Conservation (phyloP, 2,113 vertebrate species). For the Cebidichthys violaceus region DNA sequence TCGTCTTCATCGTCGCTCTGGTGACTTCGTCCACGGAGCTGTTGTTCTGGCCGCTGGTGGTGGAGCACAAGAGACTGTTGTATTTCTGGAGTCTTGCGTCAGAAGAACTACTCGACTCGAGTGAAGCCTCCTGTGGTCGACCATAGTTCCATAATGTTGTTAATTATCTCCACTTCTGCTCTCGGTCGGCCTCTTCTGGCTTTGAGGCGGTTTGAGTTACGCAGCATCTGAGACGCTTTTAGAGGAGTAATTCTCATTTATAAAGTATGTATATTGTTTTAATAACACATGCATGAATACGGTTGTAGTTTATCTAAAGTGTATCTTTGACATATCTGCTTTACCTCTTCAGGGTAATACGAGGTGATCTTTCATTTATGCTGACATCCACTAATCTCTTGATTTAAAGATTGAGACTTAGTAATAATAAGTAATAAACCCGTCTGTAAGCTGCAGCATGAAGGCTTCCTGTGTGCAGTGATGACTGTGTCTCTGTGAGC, state of each 20-base stretch:
- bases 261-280: too few relatives aligned
- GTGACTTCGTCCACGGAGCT: constrained; percentile 66
- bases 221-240: not conserved
- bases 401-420: not conserved
- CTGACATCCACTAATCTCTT: too few relatives aligned
- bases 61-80: constrained; percentile 52
- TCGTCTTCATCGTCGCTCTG: constrained; percentile 49
- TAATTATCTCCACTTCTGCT: constrained; percentile 36
- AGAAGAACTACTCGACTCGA: constrained; percentile 51
- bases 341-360: not conserved
- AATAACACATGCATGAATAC: too few relatives aligned
- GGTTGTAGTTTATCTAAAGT: too few relatives aligned
- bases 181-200: constrained; percentile 18
- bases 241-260: constrained; percentile 1
- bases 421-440: too few relatives aligned
- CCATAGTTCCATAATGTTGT: not conserved
- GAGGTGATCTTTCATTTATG: too few relatives aligned
- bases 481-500: constrained; percentile 12
- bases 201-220: not conserved
- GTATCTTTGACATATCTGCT: not conserved
- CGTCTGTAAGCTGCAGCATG: constrained; percentile 7
- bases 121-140: constrained; percentile 27
- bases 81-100: constrained; percentile 74
- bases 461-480: constrained; percentile 31
- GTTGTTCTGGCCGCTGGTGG: constrained; percentile 60